A percentile compares a stretch with the other conserved stretches of the same genome.
These are phyloP conservation scores for Poeciliopsis paucimaculata DNA, from an alignment of 2,797 vertebrate species.

Conservation along the genomic window DNA sequence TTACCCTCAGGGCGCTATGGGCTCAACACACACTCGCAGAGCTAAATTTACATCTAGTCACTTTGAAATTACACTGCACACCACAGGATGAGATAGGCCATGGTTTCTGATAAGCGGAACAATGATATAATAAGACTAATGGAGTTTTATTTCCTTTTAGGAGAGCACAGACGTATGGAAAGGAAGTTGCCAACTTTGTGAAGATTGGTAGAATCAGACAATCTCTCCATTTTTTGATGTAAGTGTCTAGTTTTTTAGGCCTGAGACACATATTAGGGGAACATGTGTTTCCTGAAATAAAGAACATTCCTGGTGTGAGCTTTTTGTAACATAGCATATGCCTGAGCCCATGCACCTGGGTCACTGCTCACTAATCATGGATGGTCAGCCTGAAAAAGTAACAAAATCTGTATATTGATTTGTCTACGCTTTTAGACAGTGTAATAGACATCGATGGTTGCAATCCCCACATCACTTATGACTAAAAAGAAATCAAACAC, in stretches of 20 bases:
- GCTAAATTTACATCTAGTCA: constrained; percentile 2
- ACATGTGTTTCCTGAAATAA: background rate
- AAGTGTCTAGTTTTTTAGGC: background rate
- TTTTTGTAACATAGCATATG: background rate
- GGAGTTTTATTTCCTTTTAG: background rate
- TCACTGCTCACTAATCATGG: background rate
- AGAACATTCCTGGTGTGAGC: background rate
- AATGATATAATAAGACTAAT: constrained; percentile 1
- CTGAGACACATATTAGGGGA: background rate
- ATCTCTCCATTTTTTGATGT: background rate
- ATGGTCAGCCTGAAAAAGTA: background rate
- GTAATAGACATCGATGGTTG: background rate
- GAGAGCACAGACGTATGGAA: background rate
- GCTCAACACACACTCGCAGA: background rate
- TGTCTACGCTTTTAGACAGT: background rate
- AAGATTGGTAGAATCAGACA: background rate
- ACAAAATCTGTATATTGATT: background rate
- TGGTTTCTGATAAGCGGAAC: background rate
- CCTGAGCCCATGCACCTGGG: background rate
- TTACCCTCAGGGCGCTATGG: background rate
- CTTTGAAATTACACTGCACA: background rate
- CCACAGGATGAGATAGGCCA: constrained; percentile 1
- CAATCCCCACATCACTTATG: background rate
- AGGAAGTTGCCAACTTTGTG: background rate
- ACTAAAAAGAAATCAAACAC: background rate